Conservation (phyloP, 1,140 invertebrate species). For the Conopomorpha cramerella region DNA sequence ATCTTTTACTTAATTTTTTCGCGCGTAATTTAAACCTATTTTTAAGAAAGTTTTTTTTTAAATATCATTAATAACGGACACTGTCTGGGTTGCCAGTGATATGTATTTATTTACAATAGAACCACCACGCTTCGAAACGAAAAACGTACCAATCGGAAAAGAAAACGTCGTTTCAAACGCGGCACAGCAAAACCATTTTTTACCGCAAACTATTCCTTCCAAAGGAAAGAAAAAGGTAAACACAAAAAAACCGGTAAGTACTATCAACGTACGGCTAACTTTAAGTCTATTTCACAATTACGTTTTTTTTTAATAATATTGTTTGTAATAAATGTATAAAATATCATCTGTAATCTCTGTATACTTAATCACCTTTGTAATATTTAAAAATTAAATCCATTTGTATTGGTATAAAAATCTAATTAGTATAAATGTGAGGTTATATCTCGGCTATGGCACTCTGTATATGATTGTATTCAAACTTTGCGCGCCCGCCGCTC, state of each 20-base stretch:
- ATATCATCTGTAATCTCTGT: slow-evolving; percentile 61
- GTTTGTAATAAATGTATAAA: slow-evolving; percentile 61
- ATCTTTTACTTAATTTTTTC: neutral
- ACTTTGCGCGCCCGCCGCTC: slow-evolving; percentile 34
- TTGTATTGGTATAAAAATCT: slow-evolving; percentile 61
- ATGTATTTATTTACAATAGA: slow-evolving; percentile 51
- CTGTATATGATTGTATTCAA: slow-evolving; percentile 41
- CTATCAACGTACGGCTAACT: too few relatives aligned
- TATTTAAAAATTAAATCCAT: slow-evolving; percentile 61
- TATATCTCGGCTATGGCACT: slow-evolving; percentile 54
- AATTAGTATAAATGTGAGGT: slow-evolving; percentile 59
- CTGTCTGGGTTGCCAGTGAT: slow-evolving; percentile 27
- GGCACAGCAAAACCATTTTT: too few relatives aligned
- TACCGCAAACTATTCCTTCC: too few relatives aligned
- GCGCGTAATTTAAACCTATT: neutral
- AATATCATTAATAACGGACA: slow-evolving; percentile 21
- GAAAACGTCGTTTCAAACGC: slow-evolving; percentile 7
- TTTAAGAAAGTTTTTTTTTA: slow-evolving; percentile 1
- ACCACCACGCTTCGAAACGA: slow-evolving; percentile 26
- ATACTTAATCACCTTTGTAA: slow-evolving; percentile 60
- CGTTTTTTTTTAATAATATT: slow-evolving; percentile 58
- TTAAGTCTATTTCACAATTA: slow-evolving; percentile 56
- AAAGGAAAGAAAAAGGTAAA: too few relatives aligned
- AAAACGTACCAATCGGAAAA: too few relatives aligned
- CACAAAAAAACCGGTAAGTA: too few relatives aligned